Conservation (phyloP, 1,140 invertebrate genomes). For the Metopolophium dirhodum region DNA sequence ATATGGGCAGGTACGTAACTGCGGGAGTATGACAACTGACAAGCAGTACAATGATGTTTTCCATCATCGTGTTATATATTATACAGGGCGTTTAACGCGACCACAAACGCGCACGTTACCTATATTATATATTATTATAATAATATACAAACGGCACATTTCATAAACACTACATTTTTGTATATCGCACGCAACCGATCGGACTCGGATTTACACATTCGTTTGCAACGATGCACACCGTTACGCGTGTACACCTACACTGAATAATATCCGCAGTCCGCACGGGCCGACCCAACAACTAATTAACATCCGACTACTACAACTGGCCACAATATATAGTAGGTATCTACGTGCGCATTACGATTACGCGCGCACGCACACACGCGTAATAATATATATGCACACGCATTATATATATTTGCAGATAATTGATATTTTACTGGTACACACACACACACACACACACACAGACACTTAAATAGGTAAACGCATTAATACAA, state of each 20-base stretch:
- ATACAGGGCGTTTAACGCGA: too few relatives aligned
- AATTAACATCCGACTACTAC: constrained; percentile 12
- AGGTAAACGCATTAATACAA: neutral
- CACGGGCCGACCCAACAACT: neutral
- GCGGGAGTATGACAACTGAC: neutral
- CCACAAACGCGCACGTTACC: too few relatives aligned
- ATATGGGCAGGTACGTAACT: neutral
- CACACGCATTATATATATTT: too few relatives aligned
- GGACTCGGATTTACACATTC: neutral
- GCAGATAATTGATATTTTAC: too few relatives aligned
- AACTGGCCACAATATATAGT: neutral
- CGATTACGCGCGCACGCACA: neutral
- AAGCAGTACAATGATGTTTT: too few relatives aligned
- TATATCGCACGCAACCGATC: neutral
- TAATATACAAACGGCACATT: neutral
- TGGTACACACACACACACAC: too few relatives aligned
- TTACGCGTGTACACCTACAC: neutral
- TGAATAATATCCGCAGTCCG: constrained; percentile 4
- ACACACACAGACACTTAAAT: neutral
- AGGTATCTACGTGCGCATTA: neutral
- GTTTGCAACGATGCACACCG: neutral
- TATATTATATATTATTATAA: too few relatives aligned
- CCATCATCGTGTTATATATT: too few relatives aligned
- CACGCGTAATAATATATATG: too few relatives aligned
- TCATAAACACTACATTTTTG: neutral